A percentile compares a stretch with the other conserved stretches of the same genome.
These are phyloP conservation scores for Acestrorhynchus altus DNA, from an alignment of 2,797 vertebrate species.

Conservation along the genomic window DNA sequence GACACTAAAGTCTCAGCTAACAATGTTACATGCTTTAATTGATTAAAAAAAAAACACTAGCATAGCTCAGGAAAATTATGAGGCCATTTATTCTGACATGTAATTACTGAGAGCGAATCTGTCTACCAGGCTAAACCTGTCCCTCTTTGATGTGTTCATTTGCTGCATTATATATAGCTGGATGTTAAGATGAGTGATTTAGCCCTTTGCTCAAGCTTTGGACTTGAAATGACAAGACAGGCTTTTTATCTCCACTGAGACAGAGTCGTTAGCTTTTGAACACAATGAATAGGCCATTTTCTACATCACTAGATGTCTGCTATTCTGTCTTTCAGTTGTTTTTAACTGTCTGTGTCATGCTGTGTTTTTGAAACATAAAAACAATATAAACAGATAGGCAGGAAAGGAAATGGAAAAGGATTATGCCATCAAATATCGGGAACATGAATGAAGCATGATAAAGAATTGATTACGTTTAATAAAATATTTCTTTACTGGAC, in stretches of 20 bases:
- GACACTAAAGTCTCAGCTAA: not conserved
- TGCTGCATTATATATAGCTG: not conserved
- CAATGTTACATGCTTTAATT: constrained; percentile 8
- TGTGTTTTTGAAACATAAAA: not conserved
- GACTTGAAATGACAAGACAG: constrained; percentile 16
- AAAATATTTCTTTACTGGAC: not conserved
- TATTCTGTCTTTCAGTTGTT: not conserved
- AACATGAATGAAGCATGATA: not conserved
- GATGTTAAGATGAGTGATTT: constrained; percentile 12
- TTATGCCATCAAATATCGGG: not conserved
- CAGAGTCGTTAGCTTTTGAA: constrained; percentile 6
- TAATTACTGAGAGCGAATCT: constrained; percentile 35
- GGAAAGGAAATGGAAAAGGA: not conserved
- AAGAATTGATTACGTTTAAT: too few species aligned
- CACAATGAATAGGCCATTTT: not conserved
- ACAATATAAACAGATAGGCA: not conserved
- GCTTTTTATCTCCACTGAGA: constrained; percentile 18
- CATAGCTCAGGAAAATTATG: not conserved
- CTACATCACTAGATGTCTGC: not conserved
- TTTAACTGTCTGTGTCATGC: not conserved
- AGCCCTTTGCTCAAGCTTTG: constrained; percentile 21
- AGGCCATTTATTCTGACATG: constrained; percentile 24
- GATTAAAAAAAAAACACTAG: constrained; percentile 1
- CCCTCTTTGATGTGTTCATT: constrained; percentile 18
- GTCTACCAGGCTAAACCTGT: not conserved